Conservation (phyloP, 1,140 invertebrate genomes). For the Phocides pigmalion region DNA sequence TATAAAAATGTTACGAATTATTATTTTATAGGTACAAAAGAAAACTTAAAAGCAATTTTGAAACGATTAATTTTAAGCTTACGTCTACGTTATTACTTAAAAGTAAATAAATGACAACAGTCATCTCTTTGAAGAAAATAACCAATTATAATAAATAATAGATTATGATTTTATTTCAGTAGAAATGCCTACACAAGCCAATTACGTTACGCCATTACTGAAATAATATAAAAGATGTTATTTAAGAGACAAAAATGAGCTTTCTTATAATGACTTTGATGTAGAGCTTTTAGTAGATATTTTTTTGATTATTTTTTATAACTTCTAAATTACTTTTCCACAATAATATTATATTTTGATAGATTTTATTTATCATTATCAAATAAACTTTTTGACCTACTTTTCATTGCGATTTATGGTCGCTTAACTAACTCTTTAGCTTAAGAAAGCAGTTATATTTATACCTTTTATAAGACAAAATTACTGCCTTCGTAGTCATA, state of each 20-base stretch:
- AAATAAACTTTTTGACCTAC: no score
- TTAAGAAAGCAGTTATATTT: no score
- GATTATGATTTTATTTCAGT: slow-evolving; percentile 29
- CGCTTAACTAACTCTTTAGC: no score
- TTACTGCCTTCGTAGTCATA: no score
- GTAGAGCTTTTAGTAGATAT: neutral
- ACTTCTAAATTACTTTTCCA: no score
- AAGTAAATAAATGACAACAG: slow-evolving; percentile 11
- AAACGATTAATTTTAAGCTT: slow-evolving; percentile 1
- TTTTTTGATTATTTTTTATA: neutral
- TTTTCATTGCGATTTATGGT: no score
- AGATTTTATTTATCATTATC: no score
- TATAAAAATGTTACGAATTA: no score
- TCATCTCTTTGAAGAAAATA: slow-evolving; percentile 21
- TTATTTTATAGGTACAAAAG: no score
- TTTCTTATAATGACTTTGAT: slow-evolving; percentile 9
- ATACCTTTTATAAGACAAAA: no score
- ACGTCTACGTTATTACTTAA: slow-evolving; percentile 1
- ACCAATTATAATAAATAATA: slow-evolving; percentile 33
- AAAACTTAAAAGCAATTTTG: no score
- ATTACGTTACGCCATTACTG: slow-evolving; percentile 16
- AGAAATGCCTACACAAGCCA: slow-evolving; percentile 28
- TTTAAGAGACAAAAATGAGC: slow-evolving; percentile 15
- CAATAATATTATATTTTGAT: no score
- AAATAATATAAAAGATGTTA: slow-evolving; percentile 28